phyloP scores from a whole-genome alignment of 2,797 vertebrate genomes.

The Premnoplex brunnescens region DNA sequence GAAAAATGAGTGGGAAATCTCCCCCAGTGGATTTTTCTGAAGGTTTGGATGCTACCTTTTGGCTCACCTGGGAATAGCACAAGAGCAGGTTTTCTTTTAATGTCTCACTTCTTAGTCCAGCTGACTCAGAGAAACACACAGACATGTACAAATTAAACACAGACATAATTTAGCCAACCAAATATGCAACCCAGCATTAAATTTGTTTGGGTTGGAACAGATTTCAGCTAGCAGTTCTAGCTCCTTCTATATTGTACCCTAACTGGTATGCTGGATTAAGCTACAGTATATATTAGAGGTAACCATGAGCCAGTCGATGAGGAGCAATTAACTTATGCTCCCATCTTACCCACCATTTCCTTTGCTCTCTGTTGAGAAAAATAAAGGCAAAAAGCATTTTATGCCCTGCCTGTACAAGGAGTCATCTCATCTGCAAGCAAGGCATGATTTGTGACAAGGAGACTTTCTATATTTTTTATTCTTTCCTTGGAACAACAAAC shows the following conservation, averaged over 20 bases:
- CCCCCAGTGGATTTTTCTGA: neutral
- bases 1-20: neutral
- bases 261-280: neutral
- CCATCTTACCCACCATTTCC: neutral
- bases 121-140: conserved; percentile 23
- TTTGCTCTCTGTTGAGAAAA: neutral
- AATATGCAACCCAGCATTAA: neutral
- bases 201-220: conserved; percentile 33
- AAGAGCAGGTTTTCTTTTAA: neutral
- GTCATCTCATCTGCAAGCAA: neutral
- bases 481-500: neutral
- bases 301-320: neutral
- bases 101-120: neutral
- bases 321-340: neutral
- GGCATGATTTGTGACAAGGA: neutral
- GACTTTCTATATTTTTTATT: neutral
- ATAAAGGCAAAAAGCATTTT: neutral
- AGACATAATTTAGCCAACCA: neutral
- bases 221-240: neutral
- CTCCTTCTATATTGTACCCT: neutral
- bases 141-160: conserved; percentile 13
- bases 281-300: neutral
- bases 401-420: neutral
- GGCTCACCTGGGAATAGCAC: neutral
- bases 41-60: neutral